Base-by-base conservation (phyloP, 2,888 invertebrate genomes). In the Cephus rjabovi region DNA sequence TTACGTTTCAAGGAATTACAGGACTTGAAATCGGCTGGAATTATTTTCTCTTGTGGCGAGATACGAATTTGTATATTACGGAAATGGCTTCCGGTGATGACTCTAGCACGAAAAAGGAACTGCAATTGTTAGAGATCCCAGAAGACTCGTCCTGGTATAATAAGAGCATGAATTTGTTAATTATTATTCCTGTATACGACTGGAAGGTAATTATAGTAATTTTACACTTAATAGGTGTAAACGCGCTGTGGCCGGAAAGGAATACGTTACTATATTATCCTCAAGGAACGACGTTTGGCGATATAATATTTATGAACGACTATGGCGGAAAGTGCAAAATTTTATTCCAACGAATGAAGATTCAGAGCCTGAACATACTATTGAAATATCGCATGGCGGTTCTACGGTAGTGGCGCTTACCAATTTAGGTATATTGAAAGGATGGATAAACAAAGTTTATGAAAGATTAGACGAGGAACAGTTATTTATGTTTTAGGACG, bases 11-110 rank as follows among this genome's bases (percentile, higher is more conserved):
- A 34, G 83, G 81, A 69, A 75, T 88, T 11, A 87, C 86, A 0
- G 84, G 86, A 40, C 82, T 91, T 73, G 88, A 89, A 80, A 89
- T 91, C 74, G 90, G 89, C 34, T 91, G 91, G 91, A 87, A 89
- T 82, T 91, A 90, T 79, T 85, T 90, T 77, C 86, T 91, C 11
- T 15, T 91, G 12, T 90, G 90, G 90, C 86, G 85, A 79, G 81
- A 82, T 31, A 79, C 76, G 4, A 80, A 88, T 34, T 79, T 91
- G 3, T 89, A 86, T 76, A 82, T 90, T 79, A 85, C 85, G 40
- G 89, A 86, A 74, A 85, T 83, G 78, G 73, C 81, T 33, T 81
- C 77, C 56, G 74, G 76, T 1, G 73, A 78, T 34, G 75, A 82
- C 37, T 15, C 79, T 6, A 33, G 74, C 23, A 73, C 75, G 56